Base-by-base conservation (phyloP, 2,113 vertebrate genomes). In the Peromyscus californicus region DNA sequence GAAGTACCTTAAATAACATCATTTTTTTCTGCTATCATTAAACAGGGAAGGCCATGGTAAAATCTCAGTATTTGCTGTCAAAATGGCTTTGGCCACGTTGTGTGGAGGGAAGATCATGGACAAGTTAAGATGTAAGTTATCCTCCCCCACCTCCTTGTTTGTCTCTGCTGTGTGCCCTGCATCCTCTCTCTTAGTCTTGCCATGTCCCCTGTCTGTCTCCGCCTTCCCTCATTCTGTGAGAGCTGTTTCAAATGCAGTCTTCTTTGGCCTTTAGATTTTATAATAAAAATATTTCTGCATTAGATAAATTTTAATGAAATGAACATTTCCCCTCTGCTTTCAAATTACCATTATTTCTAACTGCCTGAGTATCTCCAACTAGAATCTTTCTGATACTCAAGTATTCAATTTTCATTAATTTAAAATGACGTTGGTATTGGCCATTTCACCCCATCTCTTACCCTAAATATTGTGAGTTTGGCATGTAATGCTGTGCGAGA, bases 81-180 rank as follows among this genome's bases (percentile, higher is more conserved):
- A 99, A 99, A 99, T 99, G 99, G 99, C 99, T 91, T 98, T 99
- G 96, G 99, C 99, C 89, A 99, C 99, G 11, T 99, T 99, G 97
- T 99, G 99, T 98, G 99, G 99, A 98, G 99, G 99, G 95, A 99
- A 99, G 98, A 99, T 99, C 98, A 99, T 99, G 99, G 99, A 99
- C 98, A 99, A 99, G 98, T 99, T 99, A 98, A 99, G 99, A 99
- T 99, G 99, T 99, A 99, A 99, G 99, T 98, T 65, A 24, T 9
- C 2, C 3, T 31, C 39, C 78, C 26, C 82, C 7, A 10, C 26
- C 61, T 92, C 61, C 97, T n/a, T 91, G 93, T 63, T 80, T 72
- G 0, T 21, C 7, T 29, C 17, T 63, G 16, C 42, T 7, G 0
- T 16, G 5, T 2, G 5, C 29, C 1, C 2, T 1, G 26, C 67